phyloP scores from a whole-genome alignment of 1,140 invertebrate species.

The Tetragonula clypearis region DNA sequence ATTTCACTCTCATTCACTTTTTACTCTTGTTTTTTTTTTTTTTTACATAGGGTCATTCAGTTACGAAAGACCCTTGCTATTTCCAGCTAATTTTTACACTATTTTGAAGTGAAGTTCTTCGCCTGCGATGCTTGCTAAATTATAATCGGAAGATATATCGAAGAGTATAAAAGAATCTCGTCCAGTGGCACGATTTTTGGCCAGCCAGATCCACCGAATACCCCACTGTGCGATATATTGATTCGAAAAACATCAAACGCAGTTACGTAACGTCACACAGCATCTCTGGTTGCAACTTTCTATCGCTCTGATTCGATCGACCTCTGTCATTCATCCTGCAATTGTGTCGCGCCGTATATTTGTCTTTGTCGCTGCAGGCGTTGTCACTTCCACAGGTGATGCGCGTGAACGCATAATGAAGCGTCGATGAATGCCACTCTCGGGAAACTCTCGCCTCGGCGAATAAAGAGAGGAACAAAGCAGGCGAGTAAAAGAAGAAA shows the following conservation, averaged over 20 bases:
- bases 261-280: neutral
- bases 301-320: neutral
- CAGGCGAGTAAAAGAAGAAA: constrained; percentile 23
- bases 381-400: neutral
- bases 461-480: constrained; percentile 26
- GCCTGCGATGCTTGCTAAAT: too few species aligned
- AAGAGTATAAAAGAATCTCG: too few species aligned
- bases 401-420: constrained; percentile 25
- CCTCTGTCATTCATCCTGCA: neutral
- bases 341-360: neutral
- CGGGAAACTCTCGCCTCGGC: neutral
- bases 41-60: too few species aligned
- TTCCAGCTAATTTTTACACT: too few species aligned
- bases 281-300: neutral
- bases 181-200: too few species aligned
- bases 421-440: constrained; percentile 35
- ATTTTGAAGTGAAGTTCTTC: too few species aligned
- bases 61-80: too few species aligned
- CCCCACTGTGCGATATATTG: neutral
- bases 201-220: too few species aligned
- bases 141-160: too few species aligned
- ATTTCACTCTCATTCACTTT: too few species aligned
- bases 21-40: too few species aligned
- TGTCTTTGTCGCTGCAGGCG: neutral
- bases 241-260: neutral